Evolutionary conservation across 37 sponge, comb jelly and placozoan species (phyloP).

Genomic region (Cladorhizidae sp.): DNA sequence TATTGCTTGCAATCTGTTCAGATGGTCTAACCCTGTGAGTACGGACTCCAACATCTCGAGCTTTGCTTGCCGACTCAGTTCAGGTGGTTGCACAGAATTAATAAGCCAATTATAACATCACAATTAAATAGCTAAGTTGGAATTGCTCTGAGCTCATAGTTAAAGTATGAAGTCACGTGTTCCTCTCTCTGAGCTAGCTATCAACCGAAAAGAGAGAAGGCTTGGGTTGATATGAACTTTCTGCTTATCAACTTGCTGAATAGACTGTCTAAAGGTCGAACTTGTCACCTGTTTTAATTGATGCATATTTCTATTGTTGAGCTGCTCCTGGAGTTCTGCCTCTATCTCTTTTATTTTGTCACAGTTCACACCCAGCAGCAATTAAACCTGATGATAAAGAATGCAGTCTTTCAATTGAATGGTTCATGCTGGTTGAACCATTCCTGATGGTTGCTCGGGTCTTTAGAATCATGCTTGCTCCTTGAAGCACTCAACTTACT

Average conservation of each 20-base stretch:
- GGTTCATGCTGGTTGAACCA: slow-evolving; percentile 44
- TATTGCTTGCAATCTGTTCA: too few relatives aligned
- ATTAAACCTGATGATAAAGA: slow-evolving; percentile 37
- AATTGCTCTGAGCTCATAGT: slow-evolving; percentile 32
- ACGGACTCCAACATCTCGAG: too few relatives aligned
- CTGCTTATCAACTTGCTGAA: slow-evolving; percentile 21
- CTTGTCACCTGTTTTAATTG: not conserved
- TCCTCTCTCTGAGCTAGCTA: slow-evolving; percentile 22
- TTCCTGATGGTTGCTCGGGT: slow-evolving; percentile 19
- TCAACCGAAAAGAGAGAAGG: slow-evolving; percentile 1
- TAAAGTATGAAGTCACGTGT: slow-evolving; percentile 18
- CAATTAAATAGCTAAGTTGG: slow-evolving; percentile 27
- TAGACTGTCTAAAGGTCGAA: not conserved
- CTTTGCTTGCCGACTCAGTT: slow-evolving; percentile 13
- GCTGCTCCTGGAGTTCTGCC: not conserved
- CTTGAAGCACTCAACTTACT: slow-evolving; percentile 6
- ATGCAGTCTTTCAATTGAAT: slow-evolving; percentile 20
- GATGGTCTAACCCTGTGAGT: too few relatives aligned
- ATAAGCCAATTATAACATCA: slow-evolving; percentile 7
- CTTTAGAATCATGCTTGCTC: slow-evolving; percentile 23
- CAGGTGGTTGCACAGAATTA: not conserved
- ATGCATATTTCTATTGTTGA: not conserved
- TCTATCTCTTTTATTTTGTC: slow-evolving; percentile 27
- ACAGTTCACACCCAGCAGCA: slow-evolving; percentile 24
- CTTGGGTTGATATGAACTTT: slow-evolving; percentile 32